phyloP scores from a whole-genome alignment of 2,113 vertebrate species.

The Pagrus major region DNA sequence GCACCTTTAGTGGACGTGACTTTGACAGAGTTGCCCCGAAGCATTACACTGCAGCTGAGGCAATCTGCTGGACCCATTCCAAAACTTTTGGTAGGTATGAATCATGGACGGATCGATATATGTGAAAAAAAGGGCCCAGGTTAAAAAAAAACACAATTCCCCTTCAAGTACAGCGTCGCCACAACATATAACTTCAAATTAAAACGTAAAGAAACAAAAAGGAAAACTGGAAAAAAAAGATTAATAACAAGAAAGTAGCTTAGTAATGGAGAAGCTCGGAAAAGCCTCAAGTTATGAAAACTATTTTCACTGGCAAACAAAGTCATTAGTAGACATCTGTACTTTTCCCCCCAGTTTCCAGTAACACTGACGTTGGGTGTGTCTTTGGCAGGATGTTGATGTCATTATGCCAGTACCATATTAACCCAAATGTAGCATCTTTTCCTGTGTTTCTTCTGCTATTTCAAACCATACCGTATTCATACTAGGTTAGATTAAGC shows the following conservation, averaged over 20 bases:
- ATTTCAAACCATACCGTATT: background rate
- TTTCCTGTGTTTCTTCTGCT: background rate
- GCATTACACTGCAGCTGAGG: too few species aligned
- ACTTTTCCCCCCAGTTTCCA: constrained; percentile 12
- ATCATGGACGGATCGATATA: too few species aligned
- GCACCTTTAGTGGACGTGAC: too few species aligned
- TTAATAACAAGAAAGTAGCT: background rate
- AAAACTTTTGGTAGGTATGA: too few species aligned
- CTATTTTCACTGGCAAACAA: constrained; percentile 1
- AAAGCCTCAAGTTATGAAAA: background rate
- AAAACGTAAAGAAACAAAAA: too few species aligned
- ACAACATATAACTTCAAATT: too few species aligned
- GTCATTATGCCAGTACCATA: background rate
- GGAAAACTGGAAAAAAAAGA: background rate
- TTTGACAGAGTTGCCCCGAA: too few species aligned
- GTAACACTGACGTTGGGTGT: background rate
- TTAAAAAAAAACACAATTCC: too few species aligned
- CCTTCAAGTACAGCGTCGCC: too few species aligned
- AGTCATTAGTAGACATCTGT: background rate
- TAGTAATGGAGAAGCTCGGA: background rate
- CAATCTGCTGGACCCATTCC: too few species aligned
- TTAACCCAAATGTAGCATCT: background rate
- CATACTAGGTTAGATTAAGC: constrained; percentile 5
- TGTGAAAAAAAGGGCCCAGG: too few species aligned
- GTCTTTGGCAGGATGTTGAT: constrained; percentile 19